Percentiles rank a stretch among this genome's conserved stretches.
Conservation (phyloP, 2,888 invertebrate genomes). For the Euproctis similis region DNA sequence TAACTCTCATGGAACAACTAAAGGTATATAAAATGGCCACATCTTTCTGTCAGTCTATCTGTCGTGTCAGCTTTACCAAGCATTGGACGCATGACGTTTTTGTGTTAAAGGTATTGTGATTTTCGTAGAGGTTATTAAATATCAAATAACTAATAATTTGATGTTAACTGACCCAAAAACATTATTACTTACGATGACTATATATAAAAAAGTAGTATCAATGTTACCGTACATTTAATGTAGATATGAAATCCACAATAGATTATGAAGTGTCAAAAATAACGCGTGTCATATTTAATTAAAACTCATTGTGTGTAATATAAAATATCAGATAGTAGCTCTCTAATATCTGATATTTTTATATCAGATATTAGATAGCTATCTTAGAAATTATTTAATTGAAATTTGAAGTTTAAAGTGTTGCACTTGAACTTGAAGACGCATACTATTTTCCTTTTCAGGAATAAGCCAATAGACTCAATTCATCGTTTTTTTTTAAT, state of each 20-base stretch:
- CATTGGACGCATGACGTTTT: slow-evolving; percentile 12
- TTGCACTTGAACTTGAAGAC: no score
- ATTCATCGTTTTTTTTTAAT: no score
- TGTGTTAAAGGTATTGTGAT: slow-evolving; percentile 10
- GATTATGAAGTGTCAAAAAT: background rate
- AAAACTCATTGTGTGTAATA: background rate
- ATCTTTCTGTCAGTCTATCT: slow-evolving; percentile 12
- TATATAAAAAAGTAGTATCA: slow-evolving; percentile 1
- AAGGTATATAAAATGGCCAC: slow-evolving; percentile 9
- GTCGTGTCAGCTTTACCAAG: slow-evolving; percentile 16
- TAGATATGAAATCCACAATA: background rate
- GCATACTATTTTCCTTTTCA: no score
- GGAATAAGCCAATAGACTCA: no score
- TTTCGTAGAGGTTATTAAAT: slow-evolving; percentile 16
- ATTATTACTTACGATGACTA: slow-evolving; percentile 15
- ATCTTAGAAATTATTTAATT: no score
- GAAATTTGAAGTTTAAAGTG: no score
- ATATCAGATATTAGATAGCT: no score
- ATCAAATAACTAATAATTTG: slow-evolving; percentile 18
- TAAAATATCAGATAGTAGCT: no score
- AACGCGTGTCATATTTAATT: background rate
- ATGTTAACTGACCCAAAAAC: slow-evolving; percentile 20
- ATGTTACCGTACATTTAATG: no score
- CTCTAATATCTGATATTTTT: no score
- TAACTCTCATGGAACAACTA: slow-evolving; percentile 8